These are phyloP conservation scores for Betta splendens DNA, from an alignment of 2,797 vertebrate species.

Conservation along the genomic window DNA sequence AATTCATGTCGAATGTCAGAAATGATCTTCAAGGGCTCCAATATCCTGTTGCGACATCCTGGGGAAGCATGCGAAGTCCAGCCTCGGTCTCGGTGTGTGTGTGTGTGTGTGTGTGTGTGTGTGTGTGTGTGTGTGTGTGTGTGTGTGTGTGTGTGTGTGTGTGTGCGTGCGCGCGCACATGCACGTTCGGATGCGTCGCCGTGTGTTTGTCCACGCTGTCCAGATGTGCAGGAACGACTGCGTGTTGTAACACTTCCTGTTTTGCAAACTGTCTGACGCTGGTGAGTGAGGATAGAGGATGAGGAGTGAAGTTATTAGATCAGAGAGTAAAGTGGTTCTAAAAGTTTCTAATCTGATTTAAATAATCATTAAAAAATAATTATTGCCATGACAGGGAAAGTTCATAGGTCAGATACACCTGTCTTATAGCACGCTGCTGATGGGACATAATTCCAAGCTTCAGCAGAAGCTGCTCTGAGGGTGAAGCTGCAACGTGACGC, in stretches of 20 bases:
- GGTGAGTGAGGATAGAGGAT: slow-evolving; percentile 9
- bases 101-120: too few species aligned
- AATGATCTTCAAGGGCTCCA: slow-evolving; percentile 46
- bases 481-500: slow-evolving; percentile 6
- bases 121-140: too few species aligned
- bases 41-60: slow-evolving; percentile 69
- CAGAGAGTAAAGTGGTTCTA: too few species aligned
- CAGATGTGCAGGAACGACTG: slow-evolving; percentile 74
- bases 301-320: neutral
- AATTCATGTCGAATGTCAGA: slow-evolving; percentile 41
- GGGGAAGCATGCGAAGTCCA: slow-evolving; percentile 18
- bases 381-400: too few species aligned
- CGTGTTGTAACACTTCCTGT: slow-evolving; percentile 77
- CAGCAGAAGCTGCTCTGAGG: slow-evolving; percentile 10
- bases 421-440: too few species aligned
- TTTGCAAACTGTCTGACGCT: slow-evolving; percentile 66
- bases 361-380: too few species aligned
- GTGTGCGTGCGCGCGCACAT: slow-evolving; percentile 3
- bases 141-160: slow-evolving; percentile 6
- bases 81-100: too few species aligned
- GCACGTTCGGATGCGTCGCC: slow-evolving; percentile 46
- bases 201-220: slow-evolving; percentile 55
- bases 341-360: too few species aligned
- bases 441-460: too few species aligned
- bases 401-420: too few species aligned